Evolutionary conservation across 2,888 invertebrate species (phyloP), one percentile per base, ranked within the genome.

Genomic region (Therioaphis trifolii): DNA sequence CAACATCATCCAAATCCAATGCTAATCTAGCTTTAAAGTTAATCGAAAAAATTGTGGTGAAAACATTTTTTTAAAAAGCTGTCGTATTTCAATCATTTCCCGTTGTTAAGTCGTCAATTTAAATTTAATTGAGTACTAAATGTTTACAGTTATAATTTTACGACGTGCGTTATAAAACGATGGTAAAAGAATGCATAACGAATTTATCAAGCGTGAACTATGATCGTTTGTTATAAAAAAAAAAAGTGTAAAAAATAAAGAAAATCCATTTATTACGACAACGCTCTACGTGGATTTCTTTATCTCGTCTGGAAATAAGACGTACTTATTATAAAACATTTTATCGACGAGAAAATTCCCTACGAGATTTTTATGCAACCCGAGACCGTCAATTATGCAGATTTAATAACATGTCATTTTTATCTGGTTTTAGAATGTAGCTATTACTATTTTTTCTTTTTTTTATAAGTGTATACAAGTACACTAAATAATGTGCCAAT

Each of bases 341-440:
- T n/a, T n/a, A 69, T 69, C 43, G 40, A 4, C 24, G 43, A 43
- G 69, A 43, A 69, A 43, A 69, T 69, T 21, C n/a, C n/a, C n/a
- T n/a, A n/a, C n/a, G n/a, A n/a, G n/a, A n/a, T 69, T 5, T 15
- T n/a, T 68, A 43, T 43, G 43, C 18, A 71, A 49, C 27, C n/a
- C 71, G 11, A 71, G 18, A 27, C 27, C 27, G 18, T 18, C 12
- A 49, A 49, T 49, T 71, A 49, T 49, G n/a, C 49, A 27, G n/a
- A 18, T 71, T n/a, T 71, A 71, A 27, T 71, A 71, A 27, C 49
- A 71, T 29, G 27, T 71, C 27, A 71, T 49, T 71, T n/a, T 71
- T 29, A 46, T 49, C 46, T 29, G 68, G 40, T 43, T 69, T 21
- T 43, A 69, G 43, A 71, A n/a, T 46, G 71, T 71, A 18, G n/a